phyloP scores from a whole-genome alignment of 1,140 invertebrate species.

The Philaenus spumarius region DNA sequence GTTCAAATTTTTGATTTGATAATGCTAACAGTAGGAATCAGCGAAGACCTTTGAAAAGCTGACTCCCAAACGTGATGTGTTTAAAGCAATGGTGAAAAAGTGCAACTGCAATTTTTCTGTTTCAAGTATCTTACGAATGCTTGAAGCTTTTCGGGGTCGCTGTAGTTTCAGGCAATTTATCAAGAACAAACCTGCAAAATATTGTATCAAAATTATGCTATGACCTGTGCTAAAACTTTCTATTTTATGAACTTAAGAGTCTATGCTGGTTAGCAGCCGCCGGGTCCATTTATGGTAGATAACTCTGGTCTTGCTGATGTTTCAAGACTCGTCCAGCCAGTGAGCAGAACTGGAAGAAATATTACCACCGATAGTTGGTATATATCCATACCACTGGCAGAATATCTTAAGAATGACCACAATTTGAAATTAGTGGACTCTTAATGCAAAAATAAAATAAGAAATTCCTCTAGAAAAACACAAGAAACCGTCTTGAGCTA shows the following conservation, averaged over 20 bases:
- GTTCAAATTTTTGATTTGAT: too few relatives aligned
- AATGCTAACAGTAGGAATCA: too few relatives aligned
- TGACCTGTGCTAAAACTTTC: constrained; percentile 32
- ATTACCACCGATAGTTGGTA: constrained; percentile 36
- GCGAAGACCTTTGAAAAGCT: too few relatives aligned
- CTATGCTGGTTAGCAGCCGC: constrained; percentile 34
- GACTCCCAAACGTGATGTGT: too few relatives aligned
- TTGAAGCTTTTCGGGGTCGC: constrained; percentile 38
- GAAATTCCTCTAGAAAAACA: constrained; percentile 28
- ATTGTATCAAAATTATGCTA: too few relatives aligned
- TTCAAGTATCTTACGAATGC: too few relatives aligned
- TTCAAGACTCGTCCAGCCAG: constrained; percentile 24
- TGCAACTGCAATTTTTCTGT: constrained; percentile 35
- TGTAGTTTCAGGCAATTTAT: too few relatives aligned
- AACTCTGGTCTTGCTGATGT: constrained; percentile 32
- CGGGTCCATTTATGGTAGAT: constrained; percentile 31
- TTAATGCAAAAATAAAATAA: constrained; percentile 37
- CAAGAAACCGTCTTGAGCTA: neutral
- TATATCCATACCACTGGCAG: constrained; percentile 26
- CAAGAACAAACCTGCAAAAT: too few relatives aligned
- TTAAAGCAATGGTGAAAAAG: neutral
- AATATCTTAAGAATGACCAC: constrained; percentile 4
- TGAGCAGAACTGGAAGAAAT: constrained; percentile 27
- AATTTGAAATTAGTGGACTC: constrained; percentile 31
- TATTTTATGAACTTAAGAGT: constrained; percentile 35